Conservation (phyloP, 2,888 invertebrate genomes). For the Dione juno region DNA sequence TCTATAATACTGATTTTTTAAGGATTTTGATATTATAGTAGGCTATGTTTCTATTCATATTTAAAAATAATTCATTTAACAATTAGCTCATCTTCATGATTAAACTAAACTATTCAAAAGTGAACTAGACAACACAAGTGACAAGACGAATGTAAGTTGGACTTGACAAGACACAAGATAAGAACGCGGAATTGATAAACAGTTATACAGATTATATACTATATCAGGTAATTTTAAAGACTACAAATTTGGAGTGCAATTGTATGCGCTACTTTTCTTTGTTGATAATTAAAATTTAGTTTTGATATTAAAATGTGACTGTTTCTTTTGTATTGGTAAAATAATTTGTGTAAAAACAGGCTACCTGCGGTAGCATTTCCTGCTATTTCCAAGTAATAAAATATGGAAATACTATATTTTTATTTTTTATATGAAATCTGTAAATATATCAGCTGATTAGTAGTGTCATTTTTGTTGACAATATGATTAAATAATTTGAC, state of each 20-base stretch:
- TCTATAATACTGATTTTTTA: constrained; percentile 24
- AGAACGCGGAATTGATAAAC: constrained; percentile 1
- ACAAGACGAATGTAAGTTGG: constrained; percentile 8
- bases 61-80: constrained; percentile 21
- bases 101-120: constrained; percentile 18
- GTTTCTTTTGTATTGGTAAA: no score
- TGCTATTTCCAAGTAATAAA: no score
- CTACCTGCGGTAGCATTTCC: no score
- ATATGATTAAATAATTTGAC: constrained; percentile 10
- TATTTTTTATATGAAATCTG: not conserved
- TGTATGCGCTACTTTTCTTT: no score
- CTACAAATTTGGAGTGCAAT: no score
- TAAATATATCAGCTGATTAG: constrained; percentile 33
- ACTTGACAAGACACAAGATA: not conserved
- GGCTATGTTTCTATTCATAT: constrained; percentile 16
- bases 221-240: no score
- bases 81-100: constrained; percentile 13
- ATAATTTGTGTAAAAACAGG: no score
- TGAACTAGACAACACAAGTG: constrained; percentile 16
- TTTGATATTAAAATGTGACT: no score
- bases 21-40: constrained; percentile 1
- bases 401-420: no score
- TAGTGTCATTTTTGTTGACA: constrained; percentile 33
- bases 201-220: constrained; percentile 1
- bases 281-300: no score